phyloP scores from a whole-genome alignment of 1,140 invertebrate species.

The Heliconius eleuchia region DNA sequence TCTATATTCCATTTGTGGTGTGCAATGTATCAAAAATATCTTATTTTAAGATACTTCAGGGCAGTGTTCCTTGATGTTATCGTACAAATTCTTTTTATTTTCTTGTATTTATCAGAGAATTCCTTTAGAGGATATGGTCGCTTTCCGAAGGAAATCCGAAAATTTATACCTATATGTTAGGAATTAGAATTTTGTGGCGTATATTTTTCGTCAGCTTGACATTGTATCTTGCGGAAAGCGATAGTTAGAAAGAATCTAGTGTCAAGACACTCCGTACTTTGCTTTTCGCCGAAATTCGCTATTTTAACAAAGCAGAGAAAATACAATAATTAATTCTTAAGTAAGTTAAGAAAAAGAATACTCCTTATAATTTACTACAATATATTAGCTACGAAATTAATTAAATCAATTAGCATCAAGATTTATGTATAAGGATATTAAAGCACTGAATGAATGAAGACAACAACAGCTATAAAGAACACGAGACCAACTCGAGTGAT shows the following conservation, averaged over 20 bases:
- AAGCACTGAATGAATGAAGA: constrained; percentile 71
- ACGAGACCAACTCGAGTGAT: constrained; percentile 75
- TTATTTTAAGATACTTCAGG: constrained; percentile 22
- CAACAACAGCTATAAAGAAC: constrained; percentile 75
- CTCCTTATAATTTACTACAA: too few relatives aligned
- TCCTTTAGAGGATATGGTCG: not conserved
- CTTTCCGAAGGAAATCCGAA: not conserved
- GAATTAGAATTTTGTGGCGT: too few relatives aligned
- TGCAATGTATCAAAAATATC: constrained; percentile 36
- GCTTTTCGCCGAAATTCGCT: too few relatives aligned
- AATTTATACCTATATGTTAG: too few relatives aligned
- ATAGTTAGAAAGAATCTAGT: too few relatives aligned
- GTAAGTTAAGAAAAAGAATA: too few relatives aligned
- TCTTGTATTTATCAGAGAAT: not conserved
- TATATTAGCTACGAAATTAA: not conserved
- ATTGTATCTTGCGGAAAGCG: too few relatives aligned
- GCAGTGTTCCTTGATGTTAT: constrained; percentile 7
- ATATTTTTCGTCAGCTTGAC: too few relatives aligned
- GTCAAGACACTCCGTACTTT: not conserved
- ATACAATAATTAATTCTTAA: too few relatives aligned
- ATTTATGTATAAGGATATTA: constrained; percentile 59
- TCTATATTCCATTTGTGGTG: constrained; percentile 40
- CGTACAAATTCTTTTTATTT: not conserved
- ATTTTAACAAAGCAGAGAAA: too few relatives aligned
- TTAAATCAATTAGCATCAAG: constrained; percentile 43